Conservation (phyloP, 2,888 invertebrate genomes). For the Drosophila greeni region DNA sequence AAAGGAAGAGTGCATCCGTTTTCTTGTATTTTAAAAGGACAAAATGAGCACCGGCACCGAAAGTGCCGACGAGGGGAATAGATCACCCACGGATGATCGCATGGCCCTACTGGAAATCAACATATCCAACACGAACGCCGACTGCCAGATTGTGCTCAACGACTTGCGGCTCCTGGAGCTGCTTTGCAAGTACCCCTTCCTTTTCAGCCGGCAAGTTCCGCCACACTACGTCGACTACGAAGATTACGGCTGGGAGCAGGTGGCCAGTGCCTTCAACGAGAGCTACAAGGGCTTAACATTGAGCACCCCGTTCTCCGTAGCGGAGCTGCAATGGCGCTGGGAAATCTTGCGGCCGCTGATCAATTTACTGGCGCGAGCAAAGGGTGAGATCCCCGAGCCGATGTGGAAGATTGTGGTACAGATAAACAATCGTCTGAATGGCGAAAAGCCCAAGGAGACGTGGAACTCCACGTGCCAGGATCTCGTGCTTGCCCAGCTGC, state of each 20-base stretch:
- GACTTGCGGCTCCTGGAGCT: constrained; percentile 53
- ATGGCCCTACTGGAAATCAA: constrained; percentile 44
- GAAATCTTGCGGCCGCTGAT: constrained; percentile 51
- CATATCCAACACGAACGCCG: constrained; percentile 40
- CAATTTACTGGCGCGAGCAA: constrained; percentile 44
- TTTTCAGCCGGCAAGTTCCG: constrained; percentile 19
- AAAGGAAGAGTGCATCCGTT: background rate
- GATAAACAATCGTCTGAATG: constrained; percentile 23
- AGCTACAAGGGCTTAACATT: constrained; percentile 34
- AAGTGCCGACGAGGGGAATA: background rate
- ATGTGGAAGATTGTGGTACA: constrained; percentile 50
- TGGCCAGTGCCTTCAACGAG: constrained; percentile 46
- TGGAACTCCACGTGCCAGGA: constrained; percentile 14
- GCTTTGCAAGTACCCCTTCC: constrained; percentile 45
- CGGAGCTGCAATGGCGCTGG: constrained; percentile 65
- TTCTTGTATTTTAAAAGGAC: background rate
- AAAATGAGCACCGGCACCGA: constrained; percentile 10
- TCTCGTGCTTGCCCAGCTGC: constrained; percentile 46
- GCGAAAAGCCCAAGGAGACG: background rate
- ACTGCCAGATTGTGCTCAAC: constrained; percentile 46
- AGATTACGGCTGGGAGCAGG: constrained; percentile 56
- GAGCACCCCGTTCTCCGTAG: constrained; percentile 42
- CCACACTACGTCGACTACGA: constrained; percentile 42
- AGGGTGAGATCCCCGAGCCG: constrained; percentile 47
- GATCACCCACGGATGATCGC: background rate